Evolutionary conservation across 2,888 invertebrate species (phyloP).

Genomic region (Macropis europaea): DNA sequence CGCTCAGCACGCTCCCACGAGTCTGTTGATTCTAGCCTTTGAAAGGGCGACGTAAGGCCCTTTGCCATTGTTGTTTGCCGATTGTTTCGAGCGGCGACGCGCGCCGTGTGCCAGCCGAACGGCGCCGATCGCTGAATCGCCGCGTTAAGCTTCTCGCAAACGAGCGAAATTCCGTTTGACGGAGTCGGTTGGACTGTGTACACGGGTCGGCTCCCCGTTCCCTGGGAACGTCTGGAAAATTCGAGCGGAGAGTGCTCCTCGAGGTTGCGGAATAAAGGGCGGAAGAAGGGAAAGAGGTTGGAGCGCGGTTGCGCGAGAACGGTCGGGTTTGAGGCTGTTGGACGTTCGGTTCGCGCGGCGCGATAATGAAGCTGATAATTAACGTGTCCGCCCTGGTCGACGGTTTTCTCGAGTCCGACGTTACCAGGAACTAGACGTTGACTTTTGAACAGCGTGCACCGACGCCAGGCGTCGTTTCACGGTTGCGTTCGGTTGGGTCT

Average conservation of each 20-base stretch:
- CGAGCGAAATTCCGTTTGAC: too few species aligned
- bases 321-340: conserved; percentile 1
- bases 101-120: neutral
- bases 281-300: too few species aligned
- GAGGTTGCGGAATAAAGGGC: too few species aligned
- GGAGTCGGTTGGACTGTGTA: too few species aligned
- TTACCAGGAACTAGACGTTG: too few species aligned
- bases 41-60: conserved; percentile 42
- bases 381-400: conserved; percentile 14
- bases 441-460: too few species aligned
- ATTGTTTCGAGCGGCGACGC: conserved; percentile 20
- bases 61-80: conserved; percentile 40
- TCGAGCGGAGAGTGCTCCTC: too few species aligned
- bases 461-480: too few species aligned
- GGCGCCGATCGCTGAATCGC: neutral
- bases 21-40: conserved; percentile 65
- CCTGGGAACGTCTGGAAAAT: neutral
- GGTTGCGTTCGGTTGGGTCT: too few species aligned
- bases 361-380: conserved; percentile 23
- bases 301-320: conserved; percentile 22
- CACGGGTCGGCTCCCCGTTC: too few species aligned
- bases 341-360: neutral
- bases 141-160: too few species aligned
- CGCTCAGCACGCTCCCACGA: conserved; percentile 62
- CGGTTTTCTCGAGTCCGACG: too few species aligned